phyloP scores from a whole-genome alignment of 2,113 vertebrate species.

The Bos javanicus region DNA sequence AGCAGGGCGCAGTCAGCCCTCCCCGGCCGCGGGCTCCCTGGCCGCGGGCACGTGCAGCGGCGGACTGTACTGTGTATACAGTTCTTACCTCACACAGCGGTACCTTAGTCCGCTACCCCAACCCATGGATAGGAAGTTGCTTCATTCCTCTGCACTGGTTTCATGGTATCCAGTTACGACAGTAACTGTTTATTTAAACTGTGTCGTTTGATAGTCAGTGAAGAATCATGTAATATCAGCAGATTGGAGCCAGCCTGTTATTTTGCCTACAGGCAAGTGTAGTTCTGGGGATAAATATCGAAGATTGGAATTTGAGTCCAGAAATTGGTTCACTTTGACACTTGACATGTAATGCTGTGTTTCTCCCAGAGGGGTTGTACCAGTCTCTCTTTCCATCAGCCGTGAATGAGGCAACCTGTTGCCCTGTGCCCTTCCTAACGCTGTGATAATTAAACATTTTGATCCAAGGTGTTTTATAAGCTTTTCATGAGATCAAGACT shows the following conservation, averaged over 20 bases:
- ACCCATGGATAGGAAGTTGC: neutral
- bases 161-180: neutral
- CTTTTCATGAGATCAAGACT: neutral
- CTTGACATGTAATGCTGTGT: rapidly evolving
- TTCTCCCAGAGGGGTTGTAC: rapidly evolving
- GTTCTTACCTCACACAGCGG: neutral
- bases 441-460: neutral
- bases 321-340: neutral
- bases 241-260: neutral
- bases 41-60: rapidly evolving
- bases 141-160: neutral
- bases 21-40: rapidly evolving
- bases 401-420: rapidly evolving
- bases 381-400: neutral
- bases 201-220: neutral
- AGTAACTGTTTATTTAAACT: neutral
- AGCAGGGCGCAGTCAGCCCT: neutral
- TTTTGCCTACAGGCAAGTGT: neutral
- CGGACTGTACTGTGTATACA: rapidly evolving
- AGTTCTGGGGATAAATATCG: rapidly evolving
- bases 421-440: too few species aligned
- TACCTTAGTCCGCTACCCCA: rapidly evolving
- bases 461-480: neutral
- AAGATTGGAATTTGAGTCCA: neutral
- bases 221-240: neutral